phyloP scores from a whole-genome alignment of 2,797 vertebrate genomes.

The Dermochelys coriacea region DNA sequence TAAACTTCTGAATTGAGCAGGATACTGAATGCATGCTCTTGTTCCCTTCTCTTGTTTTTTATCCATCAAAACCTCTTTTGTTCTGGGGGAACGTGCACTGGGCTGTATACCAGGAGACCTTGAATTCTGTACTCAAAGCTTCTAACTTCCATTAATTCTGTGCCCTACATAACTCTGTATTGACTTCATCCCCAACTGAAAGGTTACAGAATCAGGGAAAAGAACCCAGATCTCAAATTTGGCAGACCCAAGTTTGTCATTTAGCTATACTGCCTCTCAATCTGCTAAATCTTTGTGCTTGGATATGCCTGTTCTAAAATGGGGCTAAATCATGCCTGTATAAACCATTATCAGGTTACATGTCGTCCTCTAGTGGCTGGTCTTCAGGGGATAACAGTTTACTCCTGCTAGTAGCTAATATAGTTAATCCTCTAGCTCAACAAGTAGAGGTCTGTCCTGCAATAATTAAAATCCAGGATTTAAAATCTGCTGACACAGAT shows the following conservation, averaged over 20 bases:
- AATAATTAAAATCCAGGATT: neutral
- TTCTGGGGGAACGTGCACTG: neutral
- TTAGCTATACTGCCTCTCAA: neutral
- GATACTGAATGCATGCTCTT: neutral
- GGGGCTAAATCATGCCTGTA: neutral
- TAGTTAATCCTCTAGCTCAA: neutral
- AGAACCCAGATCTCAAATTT: neutral
- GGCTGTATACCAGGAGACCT: neutral
- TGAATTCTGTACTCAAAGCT: rapidly evolving
- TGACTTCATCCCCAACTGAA: neutral
- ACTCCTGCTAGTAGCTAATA: neutral
- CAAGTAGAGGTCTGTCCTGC: neutral
- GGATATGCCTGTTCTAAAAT: neutral
- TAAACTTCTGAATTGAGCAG: neutral
- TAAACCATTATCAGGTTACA: neutral
- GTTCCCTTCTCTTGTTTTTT: neutral
- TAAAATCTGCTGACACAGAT: neutral
- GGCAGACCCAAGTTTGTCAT: neutral
- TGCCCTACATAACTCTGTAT: neutral
- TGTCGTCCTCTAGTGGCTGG: neutral
- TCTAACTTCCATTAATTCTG: neutral
- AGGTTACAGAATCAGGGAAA: neutral
- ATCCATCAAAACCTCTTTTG: neutral
- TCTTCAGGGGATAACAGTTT: neutral
- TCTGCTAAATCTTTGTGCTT: neutral